phyloP scores from a whole-genome alignment of 2,888 invertebrate species.

The Pycnomerus fuliginosus region DNA sequence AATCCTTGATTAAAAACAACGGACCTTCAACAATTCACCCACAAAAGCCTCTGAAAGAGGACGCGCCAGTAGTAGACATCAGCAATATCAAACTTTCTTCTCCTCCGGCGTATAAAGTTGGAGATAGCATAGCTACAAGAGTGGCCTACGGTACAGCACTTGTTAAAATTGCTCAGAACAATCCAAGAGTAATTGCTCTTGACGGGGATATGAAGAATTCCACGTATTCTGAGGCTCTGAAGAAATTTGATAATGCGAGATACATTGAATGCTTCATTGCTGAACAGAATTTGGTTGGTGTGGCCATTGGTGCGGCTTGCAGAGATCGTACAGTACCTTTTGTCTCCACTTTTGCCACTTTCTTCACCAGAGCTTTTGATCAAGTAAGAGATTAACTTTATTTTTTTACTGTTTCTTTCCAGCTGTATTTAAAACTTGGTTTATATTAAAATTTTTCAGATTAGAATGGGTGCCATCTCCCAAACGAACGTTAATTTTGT shows the following conservation, averaged over 20 bases:
- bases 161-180: constrained; percentile 77
- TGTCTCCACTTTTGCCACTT: constrained; percentile 96
- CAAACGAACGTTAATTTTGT: constrained; percentile 96
- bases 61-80: constrained; percentile 74
- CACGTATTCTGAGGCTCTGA: constrained; percentile 92
- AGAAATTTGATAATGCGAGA: constrained; percentile 68
- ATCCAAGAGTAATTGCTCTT: constrained; percentile 84
- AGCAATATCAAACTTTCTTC: constrained; percentile 69
- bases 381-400: constrained; percentile 62
- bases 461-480: constrained; percentile 99
- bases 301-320: constrained; percentile 93
- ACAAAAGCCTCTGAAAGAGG: constrained; percentile 62
- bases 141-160: constrained; percentile 93
- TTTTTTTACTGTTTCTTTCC: background rate
- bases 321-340: constrained; percentile 92
- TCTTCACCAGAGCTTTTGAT: constrained; percentile 95
- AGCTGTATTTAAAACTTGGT: constrained; percentile 10
- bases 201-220: constrained; percentile 99
- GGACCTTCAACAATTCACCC: constrained; percentile 64
- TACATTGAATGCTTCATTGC: constrained; percentile 99
- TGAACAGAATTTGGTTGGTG: constrained; percentile 96
- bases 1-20: constrained; percentile 66
- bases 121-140: constrained; percentile 82
- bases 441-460: constrained; percentile 60
- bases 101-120: constrained; percentile 80